Percentiles rank a stretch among this genome's conserved stretches.
These are phyloP conservation scores for Trichopoda pennipes DNA, from an alignment of 2,888 invertebrate genomes.

Conservation along the genomic window DNA sequence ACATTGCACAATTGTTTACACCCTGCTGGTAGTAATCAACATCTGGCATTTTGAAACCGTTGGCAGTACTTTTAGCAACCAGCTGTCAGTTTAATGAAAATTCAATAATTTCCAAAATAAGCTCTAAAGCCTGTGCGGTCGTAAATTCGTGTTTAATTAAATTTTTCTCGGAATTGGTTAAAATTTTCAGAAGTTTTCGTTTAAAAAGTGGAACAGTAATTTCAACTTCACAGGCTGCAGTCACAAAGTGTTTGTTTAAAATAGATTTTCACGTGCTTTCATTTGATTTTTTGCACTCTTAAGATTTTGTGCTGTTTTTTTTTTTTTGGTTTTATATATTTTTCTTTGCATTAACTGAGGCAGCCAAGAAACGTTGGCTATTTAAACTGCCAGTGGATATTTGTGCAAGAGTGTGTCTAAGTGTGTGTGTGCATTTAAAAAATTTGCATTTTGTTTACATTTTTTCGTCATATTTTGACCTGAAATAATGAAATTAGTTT, in stretches of 20 bases:
- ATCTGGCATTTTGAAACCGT: not conserved
- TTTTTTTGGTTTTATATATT: not conserved
- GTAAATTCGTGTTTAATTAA: constrained; percentile 65
- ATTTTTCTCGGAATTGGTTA: constrained; percentile 46
- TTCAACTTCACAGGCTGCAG: constrained; percentile 14
- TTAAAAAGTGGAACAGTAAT: constrained; percentile 37
- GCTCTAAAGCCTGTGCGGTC: constrained; percentile 58
- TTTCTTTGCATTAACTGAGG: constrained; percentile 46
- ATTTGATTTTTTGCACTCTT: constrained; percentile 41
- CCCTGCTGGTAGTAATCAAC: not conserved
- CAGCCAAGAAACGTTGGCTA: constrained; percentile 31
- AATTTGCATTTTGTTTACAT: constrained; percentile 58
- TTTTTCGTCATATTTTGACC: constrained; percentile 47
- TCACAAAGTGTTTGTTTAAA: constrained; percentile 34
- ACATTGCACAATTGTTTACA: not conserved
- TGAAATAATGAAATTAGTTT: constrained; percentile 41
- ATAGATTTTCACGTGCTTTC: constrained; percentile 57
- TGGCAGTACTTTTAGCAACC: constrained; percentile 41
- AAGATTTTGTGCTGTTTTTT: not conserved
- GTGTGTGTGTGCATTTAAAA: constrained; percentile 40
- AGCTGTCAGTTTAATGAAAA: constrained; percentile 71
- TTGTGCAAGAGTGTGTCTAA: constrained; percentile 29
- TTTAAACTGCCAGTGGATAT: constrained; percentile 35
- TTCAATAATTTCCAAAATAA: constrained; percentile 71
- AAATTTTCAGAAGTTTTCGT: constrained; percentile 49